Evolutionary conservation across 2,797 vertebrate genomes (phyloP).

Genomic region (Taeniopygia guttata): DNA sequence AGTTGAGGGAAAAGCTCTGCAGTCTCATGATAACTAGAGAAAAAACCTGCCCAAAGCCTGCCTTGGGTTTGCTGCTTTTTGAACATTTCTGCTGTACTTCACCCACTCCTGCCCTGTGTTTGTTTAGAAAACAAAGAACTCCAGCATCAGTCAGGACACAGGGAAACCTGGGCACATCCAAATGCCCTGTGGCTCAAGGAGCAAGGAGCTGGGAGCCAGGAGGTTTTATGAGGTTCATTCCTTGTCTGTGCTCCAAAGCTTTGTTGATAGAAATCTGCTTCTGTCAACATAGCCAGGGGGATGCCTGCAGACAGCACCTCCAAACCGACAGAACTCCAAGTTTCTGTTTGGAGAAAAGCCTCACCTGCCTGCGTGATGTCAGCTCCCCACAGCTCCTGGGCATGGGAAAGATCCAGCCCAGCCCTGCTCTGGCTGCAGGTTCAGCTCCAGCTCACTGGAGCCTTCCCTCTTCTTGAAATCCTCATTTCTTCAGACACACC

Average conservation of each 20-base stretch:
- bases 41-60: neutral
- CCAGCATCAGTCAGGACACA: neutral
- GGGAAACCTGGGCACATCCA: neutral
- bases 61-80: neutral
- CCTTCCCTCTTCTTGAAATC: neutral
- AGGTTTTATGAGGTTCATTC: conserved; percentile 1
- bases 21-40: neutral
- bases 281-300: conserved; percentile 16
- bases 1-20: neutral
- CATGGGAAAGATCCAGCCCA: neutral
- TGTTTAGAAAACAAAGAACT: conserved; percentile 26
- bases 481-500: rapidly evolving
- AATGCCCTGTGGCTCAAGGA: neutral
- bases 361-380: conserved; percentile 16
- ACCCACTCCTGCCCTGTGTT: neutral
- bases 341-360: conserved; percentile 48
- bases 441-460: neutral
- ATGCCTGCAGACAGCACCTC: neutral
- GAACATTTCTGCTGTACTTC: neutral
- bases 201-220: neutral
- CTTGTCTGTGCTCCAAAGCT: neutral
- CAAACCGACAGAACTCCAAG: conserved; percentile 28
- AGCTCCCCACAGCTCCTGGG: neutral
- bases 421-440: neutral
- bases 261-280: conserved; percentile 65